Base-by-base conservation (phyloP, 2,888 invertebrate genomes). In the Cylloceria caligata region DNA sequence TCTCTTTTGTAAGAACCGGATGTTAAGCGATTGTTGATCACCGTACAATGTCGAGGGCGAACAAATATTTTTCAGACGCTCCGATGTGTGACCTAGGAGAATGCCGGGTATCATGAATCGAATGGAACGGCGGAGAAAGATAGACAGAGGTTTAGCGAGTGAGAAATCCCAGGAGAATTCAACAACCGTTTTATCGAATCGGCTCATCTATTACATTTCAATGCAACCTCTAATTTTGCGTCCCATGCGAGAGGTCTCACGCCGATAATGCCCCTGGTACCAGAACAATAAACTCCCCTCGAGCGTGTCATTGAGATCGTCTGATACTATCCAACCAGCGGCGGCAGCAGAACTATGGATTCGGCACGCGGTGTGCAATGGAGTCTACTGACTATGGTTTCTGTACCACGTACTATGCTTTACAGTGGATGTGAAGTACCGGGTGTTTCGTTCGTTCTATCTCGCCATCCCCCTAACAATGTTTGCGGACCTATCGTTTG, bases 161-260 rank as follows among this genome's bases (percentile, higher is more conserved):
- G 71, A 79, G 74, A 71, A 79, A 71, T 75, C 79, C 71, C 79
- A 69, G 52, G 83, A 78, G 77, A 81, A 79, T 83, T 81, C 72
- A 81, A 68, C 78, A 74, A 78, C 42, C 76, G 55, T 72, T 81
- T 81, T 87, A 88, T 87, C 88, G 88, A 87, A 88, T 89, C 87
- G 83, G 55, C 76, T 79, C 81, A 88, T 88, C 87, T 87, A 85
- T 85, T 86, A 84, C 84, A 86, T 86, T 88, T 88, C 88, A 87
- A 88, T 88, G 88, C 85, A 86, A 84, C 85, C 86, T 85, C 87
- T 87, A 89, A 88, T 88, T 88, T 87, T 67, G 84, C 84, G 84
- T 84, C 80, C 84, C 86, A 84, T 87, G 86, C 84, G 86, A 88
- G 87, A 87, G 85, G 84, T 87, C 88, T 87, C 88, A 87, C 87